Conservation (phyloP, 2,113 vertebrate genomes). For the Aphelocoma coerulescens region DNA sequence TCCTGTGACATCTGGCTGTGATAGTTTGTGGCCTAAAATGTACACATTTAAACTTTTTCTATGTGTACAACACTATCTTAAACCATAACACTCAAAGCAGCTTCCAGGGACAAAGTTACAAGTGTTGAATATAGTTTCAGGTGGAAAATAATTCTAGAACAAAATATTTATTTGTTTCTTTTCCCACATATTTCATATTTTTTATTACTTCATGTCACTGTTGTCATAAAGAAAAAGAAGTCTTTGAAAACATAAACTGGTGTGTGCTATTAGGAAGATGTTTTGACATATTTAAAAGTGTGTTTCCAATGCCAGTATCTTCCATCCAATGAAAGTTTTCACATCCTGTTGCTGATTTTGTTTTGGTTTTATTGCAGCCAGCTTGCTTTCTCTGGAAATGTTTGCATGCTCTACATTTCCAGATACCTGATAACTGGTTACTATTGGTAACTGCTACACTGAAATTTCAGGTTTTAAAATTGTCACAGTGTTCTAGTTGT, state of each 20-base stretch:
- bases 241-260: not conserved
- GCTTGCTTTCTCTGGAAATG: not conserved
- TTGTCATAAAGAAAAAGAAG: not conserved
- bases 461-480: not conserved
- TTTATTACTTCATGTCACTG: not conserved
- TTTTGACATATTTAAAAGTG: not conserved
- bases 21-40: not conserved
- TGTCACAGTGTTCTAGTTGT: not conserved
- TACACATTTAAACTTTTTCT: not conserved
- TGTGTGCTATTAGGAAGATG: not conserved
- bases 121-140: not conserved
- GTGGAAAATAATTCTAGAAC: not conserved
- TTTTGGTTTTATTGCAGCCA: not conserved
- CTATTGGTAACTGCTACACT: not conserved
- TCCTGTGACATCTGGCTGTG: not conserved
- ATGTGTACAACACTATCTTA: not conserved
- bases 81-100: not conserved
- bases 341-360: not conserved
- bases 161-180: not conserved
- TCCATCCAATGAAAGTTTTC: not conserved
- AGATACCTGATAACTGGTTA: not conserved
- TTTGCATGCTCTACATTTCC: not conserved
- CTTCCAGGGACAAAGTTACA: not conserved
- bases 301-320: not conserved
- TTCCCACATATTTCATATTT: not conserved